These are phyloP conservation scores for Dryoscopus gambensis DNA, from an alignment of 2,113 vertebrate genomes.

Conservation along the genomic window DNA sequence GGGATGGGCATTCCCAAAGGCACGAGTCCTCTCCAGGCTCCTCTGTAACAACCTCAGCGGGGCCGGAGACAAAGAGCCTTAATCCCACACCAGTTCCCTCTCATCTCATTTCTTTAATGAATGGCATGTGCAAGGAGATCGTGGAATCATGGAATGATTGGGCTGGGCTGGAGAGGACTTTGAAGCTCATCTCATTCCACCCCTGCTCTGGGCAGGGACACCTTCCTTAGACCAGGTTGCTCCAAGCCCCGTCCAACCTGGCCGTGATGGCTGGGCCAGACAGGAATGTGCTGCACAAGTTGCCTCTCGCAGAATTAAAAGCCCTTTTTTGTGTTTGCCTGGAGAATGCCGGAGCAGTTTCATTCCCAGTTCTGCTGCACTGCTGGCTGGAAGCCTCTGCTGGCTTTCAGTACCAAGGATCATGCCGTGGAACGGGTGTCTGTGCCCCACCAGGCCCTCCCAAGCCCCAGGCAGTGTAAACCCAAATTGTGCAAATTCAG, in stretches of 20 bases:
- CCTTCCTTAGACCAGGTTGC: neutral
- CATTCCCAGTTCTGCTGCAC: neutral
- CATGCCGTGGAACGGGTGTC: accelerated
- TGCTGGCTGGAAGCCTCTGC: neutral
- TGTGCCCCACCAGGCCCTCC: neutral
- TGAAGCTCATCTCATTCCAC: neutral
- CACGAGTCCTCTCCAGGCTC: neutral
- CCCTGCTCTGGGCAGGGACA: neutral
- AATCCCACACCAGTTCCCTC: neutral
- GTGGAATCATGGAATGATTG: neutral
- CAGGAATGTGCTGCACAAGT: neutral
- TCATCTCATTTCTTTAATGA: neutral
- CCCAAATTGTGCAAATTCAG: neutral
- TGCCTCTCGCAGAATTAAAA: neutral
- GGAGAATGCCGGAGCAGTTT: no score
- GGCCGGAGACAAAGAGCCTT: neutral
- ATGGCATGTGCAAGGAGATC: neutral
- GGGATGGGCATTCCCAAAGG: neutral
- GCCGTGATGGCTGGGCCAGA: neutral
- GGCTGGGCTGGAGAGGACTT: neutral
- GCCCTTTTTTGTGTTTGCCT: neutral
- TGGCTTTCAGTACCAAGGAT: neutral
- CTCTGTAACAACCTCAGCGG: neutral
- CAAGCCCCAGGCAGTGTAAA: neutral
- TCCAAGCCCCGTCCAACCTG: neutral